Evolutionary conservation across 2,797 vertebrate species (phyloP).

Genomic region (Limosa lapponica): DNA sequence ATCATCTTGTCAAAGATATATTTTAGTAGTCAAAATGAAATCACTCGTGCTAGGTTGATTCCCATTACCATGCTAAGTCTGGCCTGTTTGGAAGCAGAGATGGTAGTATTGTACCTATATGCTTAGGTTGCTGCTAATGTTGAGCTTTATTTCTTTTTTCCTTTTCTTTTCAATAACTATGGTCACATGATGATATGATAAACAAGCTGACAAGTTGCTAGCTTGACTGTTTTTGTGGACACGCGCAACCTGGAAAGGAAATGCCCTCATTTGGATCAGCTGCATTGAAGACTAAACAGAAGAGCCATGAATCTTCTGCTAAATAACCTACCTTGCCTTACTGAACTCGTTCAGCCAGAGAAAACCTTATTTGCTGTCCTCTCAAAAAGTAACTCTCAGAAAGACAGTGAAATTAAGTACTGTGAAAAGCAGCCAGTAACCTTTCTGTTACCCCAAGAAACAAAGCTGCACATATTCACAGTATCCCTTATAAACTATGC

Average conservation of each 20-base stretch:
- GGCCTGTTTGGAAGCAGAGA: not conserved
- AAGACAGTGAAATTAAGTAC: not conserved
- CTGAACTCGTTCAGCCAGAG: constrained; percentile 33
- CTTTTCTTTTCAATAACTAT: not conserved
- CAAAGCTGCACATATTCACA: not conserved
- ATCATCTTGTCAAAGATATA: constrained; percentile 58
- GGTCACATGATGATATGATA: not conserved
- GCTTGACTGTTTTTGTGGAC: not conserved
- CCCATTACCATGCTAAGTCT: constrained; percentile 3
- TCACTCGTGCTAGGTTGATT: constrained; percentile 39
- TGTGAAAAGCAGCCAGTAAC: not conserved
- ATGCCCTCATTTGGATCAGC: not conserved
- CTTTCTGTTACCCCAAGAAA: not conserved
- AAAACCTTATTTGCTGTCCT: constrained; percentile 13
- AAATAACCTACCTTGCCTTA: constrained; percentile 36
- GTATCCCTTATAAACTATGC: not conserved
- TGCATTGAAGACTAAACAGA: not conserved
- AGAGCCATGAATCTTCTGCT: constrained; percentile 12
- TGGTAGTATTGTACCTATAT: constrained; percentile 5
- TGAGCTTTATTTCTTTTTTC: not conserved
- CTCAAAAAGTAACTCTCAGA: constrained; percentile 1
- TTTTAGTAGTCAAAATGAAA: constrained; percentile 62
- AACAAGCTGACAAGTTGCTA: not conserved
- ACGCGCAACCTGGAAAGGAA: not conserved
- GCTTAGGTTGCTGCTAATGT: not conserved